Evolutionary conservation across 2,888 invertebrate genomes (phyloP), one percentile per base, ranked within the genome.

Genomic region (Bedellia somnulentella): DNA sequence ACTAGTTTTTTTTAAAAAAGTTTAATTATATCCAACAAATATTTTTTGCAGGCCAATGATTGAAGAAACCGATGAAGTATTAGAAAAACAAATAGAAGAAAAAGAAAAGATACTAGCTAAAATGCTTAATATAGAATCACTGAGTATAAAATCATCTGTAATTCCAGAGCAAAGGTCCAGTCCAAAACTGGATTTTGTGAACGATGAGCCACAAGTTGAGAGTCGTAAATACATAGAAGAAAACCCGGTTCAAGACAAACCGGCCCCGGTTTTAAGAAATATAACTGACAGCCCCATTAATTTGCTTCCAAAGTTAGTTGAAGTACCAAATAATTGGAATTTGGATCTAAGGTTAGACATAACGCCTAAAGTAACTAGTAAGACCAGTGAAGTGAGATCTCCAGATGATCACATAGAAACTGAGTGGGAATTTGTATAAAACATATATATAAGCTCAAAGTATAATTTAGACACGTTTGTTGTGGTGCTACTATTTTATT

Each of bases 31-130:
- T n/a, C n/a, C n/a, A n/a, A n/a, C n/a, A n/a, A n/a, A n/a, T n/a
- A n/a, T n/a, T n/a, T n/a, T n/a, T n/a, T n/a, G n/a, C n/a, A n/a
- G n/a, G n/a, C n/a, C n/a, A n/a, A n/a, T n/a, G n/a, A n/a, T n/a
- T n/a, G n/a, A 82, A 42, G 57, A 78, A 27, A 64, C 78, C 44
- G 84, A 83, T 53, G 83, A 83, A 3, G 79, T 81, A 0, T 80
- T 89, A 29, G 80, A 83, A 41, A 80, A 82, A 40, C 84, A 88
- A 39, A 85, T 89, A 23, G 84, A 83, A 49, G 79, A 81, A 38
- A 89, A 89, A 51, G 89, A 89, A 44, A 86, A 83, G 51, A 78
- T 84, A 12, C 57, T 87, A 9, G 85, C 85, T 0, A 82, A 83
- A 46, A 73, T 85, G 49, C 59, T 87, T 16, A 81, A 82, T 48